Evolutionary conservation across 2,113 vertebrate species (phyloP), one percentile per base, ranked within the genome.

Genomic region (Upupa epops): DNA sequence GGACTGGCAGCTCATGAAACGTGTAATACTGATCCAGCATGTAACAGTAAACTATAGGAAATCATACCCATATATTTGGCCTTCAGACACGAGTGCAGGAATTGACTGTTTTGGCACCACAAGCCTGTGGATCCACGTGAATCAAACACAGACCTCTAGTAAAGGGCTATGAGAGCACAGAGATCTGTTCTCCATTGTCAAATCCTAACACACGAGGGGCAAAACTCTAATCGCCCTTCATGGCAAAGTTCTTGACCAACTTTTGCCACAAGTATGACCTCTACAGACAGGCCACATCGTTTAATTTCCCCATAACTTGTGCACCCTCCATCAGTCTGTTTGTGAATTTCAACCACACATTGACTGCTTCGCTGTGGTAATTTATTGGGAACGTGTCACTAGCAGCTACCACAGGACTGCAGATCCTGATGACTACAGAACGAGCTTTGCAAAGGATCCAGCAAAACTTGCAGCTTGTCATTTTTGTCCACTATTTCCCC

Each of bases 41-140:
- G 95, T 94, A 94, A 96, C 87, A 94, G 94, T 94, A 95, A 96
- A 95, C 93, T 89, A 60, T 89, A 95, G 95, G 90, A 96, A 96
- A 96, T 94, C 92, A 92, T 94, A 95, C 55, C 83, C 95, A 93
- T 92, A 94, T 45, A 94, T 87, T 94, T 96, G 95, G 93, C 93
- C 80, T 90, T 95, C 84, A 95, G 92, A 95, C 86, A 89, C 5
- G 5, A 94, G 81, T 1, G 19, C 59, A 95, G 93, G 72, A 96
- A 96, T 88, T 94, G 93, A 80, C 93, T 91, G 51, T 89, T 96
- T 82, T 95, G 91, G 94, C 92, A 95, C 71, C 73, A 72, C 36
- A 11, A 71, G 80, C 65, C 83, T 32, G 42, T 92, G 96, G 81
- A 95, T 90, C 73, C 76, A 81, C 36, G 18, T 37, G 92, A 96